A percentile compares a stretch with the other conserved stretches of the same genome.
Evolutionary conservation across 2,113 vertebrate genomes (phyloP).

Genomic region (Gymnogyps californianus): DNA sequence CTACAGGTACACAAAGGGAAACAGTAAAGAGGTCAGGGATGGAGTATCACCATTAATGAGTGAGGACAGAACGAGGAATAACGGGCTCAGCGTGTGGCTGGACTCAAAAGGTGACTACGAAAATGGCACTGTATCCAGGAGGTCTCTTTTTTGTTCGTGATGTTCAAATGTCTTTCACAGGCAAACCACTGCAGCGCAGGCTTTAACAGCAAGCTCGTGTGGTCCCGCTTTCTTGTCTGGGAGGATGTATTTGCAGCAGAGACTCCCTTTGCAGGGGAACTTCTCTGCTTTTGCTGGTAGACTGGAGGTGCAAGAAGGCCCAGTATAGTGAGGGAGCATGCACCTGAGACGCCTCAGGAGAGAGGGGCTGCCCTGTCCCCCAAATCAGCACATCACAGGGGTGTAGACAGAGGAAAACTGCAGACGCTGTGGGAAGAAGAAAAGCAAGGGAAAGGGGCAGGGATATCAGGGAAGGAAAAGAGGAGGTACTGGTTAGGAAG

Average conservation of each 20-base stretch:
- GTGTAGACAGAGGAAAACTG: neutral
- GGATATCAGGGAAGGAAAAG: neutral
- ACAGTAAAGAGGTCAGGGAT: neutral
- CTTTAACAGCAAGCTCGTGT: neutral
- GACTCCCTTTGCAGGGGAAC: neutral
- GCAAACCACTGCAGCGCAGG: neutral
- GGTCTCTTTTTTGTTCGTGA: neutral
- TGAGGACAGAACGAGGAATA: neutral
- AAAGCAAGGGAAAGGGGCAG: neutral
- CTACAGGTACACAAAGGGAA: neutral
- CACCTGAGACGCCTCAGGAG: neutral
- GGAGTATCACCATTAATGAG: neutral
- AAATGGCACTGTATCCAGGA: neutral
- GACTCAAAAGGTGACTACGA: neutral
- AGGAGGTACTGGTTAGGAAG: neutral
- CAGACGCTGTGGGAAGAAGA: neutral
- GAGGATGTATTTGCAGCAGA: neutral
- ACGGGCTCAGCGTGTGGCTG: neutral
- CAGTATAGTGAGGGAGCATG: neutral
- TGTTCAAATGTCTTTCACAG: neutral
- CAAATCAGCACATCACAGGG: neutral
- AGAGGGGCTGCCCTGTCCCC: neutral
- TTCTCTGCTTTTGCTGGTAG: neutral
- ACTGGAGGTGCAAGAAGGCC: neutral
- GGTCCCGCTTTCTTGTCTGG: neutral